Percentiles rank a stretch among this genome's conserved stretches.
phyloP scores from a whole-genome alignment of 2,888 invertebrate species.

The Meiosimyza platycephala region DNA sequence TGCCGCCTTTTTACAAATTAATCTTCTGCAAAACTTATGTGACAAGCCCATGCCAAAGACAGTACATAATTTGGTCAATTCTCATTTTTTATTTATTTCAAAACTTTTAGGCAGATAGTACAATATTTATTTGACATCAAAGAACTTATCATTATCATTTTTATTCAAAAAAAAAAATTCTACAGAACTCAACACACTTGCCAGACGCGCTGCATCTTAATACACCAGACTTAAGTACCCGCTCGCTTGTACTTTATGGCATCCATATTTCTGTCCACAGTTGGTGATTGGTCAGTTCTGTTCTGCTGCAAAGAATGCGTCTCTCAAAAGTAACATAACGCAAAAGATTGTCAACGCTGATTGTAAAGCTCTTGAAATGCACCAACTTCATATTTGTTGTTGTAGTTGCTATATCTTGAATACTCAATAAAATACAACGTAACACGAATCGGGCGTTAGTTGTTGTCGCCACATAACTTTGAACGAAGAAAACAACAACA shows the following conservation, averaged over 20 bases:
- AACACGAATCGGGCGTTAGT: conserved; percentile 15
- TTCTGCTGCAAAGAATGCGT: conserved; percentile 6
- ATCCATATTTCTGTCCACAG: conserved; percentile 5
- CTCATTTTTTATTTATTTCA: too few relatives aligned
- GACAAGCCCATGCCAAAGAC: too few relatives aligned
- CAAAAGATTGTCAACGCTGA: conserved; percentile 58
- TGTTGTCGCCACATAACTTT: conserved; percentile 31
- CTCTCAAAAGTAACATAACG: conserved; percentile 41
- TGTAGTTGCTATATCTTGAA: not conserved
- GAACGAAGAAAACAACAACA: too few relatives aligned
- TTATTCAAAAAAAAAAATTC: too few relatives aligned
- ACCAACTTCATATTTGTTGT: not conserved
- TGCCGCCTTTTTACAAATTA: too few relatives aligned
- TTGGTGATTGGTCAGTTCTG: conserved; percentile 26
- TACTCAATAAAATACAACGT: conserved; percentile 15
- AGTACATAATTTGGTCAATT: too few relatives aligned
- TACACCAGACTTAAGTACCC: not conserved
- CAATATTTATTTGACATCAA: too few relatives aligned
- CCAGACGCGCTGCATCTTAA: conserved; percentile 5
- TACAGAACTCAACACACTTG: conserved; percentile 27
- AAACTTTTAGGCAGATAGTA: too few relatives aligned
- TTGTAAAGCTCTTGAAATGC: conserved; percentile 61
- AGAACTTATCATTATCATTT: too few relatives aligned
- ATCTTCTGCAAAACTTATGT: too few relatives aligned
- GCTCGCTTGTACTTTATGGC: not conserved